Conservation (phyloP, 2,797 vertebrate species). For the Poecilia wingei region DNA sequence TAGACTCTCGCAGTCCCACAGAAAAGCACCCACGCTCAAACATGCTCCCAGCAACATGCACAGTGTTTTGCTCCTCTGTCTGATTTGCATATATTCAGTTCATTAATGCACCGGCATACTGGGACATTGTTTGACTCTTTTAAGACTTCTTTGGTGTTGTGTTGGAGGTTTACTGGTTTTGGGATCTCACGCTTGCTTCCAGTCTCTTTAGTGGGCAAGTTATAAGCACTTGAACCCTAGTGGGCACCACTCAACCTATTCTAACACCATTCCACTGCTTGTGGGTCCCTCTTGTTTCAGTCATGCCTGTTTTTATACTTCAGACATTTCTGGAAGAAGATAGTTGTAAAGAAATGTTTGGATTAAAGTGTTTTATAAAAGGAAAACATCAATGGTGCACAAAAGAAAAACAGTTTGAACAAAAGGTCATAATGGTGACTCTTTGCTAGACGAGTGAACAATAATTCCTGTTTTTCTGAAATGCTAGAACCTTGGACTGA, state of each 20-base stretch:
- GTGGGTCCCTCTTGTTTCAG: conserved; percentile 17
- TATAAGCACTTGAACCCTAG: conserved; percentile 64
- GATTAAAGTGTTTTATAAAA: not conserved
- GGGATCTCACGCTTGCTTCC: conserved; percentile 52
- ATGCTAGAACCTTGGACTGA: not conserved
- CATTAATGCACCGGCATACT: conserved; percentile 73
- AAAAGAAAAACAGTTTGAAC: not conserved
- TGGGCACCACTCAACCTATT: conserved; percentile 62
- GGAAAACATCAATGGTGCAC: not conserved
- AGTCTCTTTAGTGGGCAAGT: conserved; percentile 56
- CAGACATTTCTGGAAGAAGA: not conserved
- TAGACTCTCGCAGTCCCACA: conserved; percentile 61
- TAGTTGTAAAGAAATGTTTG: not conserved
- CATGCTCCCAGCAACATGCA: conserved; percentile 58
- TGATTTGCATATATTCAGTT: conserved; percentile 72
- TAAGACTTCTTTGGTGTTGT: conserved; percentile 51
- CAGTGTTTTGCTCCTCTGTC: conserved; percentile 51
- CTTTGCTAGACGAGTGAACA: not conserved
- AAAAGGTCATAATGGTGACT: not conserved
- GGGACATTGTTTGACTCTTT: conserved; percentile 63
- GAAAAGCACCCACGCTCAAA: conserved; percentile 50
- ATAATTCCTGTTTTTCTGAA: not conserved
- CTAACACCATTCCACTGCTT: conserved; percentile 36
- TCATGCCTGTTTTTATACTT: conserved; percentile 3
- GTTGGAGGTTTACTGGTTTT: conserved; percentile 44